phyloP scores from a whole-genome alignment of 2,113 vertebrate species.

The Ageneiosus marmoratus region DNA sequence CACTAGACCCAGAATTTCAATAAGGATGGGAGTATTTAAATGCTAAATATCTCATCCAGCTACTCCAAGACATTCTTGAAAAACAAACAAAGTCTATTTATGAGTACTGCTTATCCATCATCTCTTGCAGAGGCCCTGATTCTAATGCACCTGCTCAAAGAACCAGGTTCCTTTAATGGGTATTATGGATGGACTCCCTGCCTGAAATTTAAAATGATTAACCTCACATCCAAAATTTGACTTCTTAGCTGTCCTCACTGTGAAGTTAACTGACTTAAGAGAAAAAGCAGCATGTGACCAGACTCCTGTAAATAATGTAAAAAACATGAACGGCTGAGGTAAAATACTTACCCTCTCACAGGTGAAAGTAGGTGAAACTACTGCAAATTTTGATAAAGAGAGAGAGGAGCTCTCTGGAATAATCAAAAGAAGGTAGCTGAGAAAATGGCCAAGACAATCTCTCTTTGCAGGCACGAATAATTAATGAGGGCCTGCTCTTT shows the following conservation, averaged over 20 bases:
- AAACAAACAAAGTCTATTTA: constrained; percentile 16
- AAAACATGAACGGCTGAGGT: not conserved
- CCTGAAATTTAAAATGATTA: constrained; percentile 33
- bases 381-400: constrained; percentile 27
- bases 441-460: constrained; percentile 19
- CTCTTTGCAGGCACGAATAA: not conserved
- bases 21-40: not conserved
- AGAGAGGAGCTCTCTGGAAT: not conserved
- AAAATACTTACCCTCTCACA: constrained; percentile 10
- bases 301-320: constrained; percentile 6
- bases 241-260: constrained; percentile 17
- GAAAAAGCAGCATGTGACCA: constrained; percentile 1
- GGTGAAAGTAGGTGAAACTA: constrained; percentile 27
- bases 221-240: constrained; percentile 22
- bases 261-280: constrained; percentile 12
- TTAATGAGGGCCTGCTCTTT: constrained; percentile 14
- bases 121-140: constrained; percentile 5
- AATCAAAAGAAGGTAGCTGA: not conserved
- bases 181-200: constrained; percentile 18
- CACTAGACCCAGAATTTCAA: not conserved
- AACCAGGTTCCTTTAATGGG: constrained; percentile 21
- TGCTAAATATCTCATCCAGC: not conserved
- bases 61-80: constrained; percentile 29
- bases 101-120: constrained; percentile 38
- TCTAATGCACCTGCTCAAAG: constrained; percentile 28